Conservation (phyloP, 2,888 invertebrate species). For the Strigamia crassipes region DNA sequence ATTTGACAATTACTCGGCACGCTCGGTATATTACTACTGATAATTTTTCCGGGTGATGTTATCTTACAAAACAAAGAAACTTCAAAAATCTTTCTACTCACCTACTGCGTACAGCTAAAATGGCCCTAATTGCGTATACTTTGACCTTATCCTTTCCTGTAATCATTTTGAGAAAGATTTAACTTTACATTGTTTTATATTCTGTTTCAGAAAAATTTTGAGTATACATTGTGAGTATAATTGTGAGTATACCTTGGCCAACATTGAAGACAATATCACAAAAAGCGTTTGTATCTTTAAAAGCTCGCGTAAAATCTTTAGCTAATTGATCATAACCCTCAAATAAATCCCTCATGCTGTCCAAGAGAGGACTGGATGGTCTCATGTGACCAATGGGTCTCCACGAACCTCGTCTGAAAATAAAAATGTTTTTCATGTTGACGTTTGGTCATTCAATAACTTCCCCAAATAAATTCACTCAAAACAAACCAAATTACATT, state of each 20-base stretch:
- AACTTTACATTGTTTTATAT: constrained; percentile 24
- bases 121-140: constrained; percentile 88
- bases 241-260: constrained; percentile 77
- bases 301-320: constrained; percentile 87
- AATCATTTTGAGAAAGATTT: neutral
- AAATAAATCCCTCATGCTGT: constrained; percentile 90
- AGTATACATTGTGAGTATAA: no score
- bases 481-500: neutral
- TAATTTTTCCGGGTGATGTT: no score
- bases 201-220: no score
- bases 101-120: constrained; percentile 88
- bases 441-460: no score
- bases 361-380: constrained; percentile 87
- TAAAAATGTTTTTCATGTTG: neutral
- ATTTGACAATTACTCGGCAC: no score
- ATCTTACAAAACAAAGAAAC: no score
- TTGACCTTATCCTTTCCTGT: constrained; percentile 79
- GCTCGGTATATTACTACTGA: no score
- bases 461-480: neutral
- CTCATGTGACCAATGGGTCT: constrained; percentile 93
- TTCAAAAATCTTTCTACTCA: no score
- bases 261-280: constrained; percentile 91
- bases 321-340: constrained; percentile 88
- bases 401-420: constrained; percentile 76
- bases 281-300: constrained; percentile 80